Percentiles rank a stretch among this genome's conserved stretches.
These are phyloP conservation scores for Lagocephalus sceleratus DNA, from an alignment of 2,797 vertebrate genomes.

Conservation along the genomic window DNA sequence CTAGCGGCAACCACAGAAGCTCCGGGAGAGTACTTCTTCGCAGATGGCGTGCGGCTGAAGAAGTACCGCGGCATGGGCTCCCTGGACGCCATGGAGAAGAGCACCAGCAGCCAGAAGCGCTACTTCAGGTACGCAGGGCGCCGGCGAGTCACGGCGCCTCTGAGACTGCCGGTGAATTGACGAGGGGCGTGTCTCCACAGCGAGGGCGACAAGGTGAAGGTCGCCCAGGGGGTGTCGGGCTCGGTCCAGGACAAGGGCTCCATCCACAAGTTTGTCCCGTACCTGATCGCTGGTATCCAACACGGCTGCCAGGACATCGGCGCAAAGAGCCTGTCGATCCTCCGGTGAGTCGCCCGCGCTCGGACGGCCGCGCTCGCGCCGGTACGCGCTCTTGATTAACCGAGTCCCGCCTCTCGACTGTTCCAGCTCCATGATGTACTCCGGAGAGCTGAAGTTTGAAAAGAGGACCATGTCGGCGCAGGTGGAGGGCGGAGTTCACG, in stretches of 20 bases:
- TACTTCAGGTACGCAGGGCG: constrained; percentile 82
- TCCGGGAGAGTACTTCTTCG: constrained; percentile 94
- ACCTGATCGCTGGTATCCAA: constrained; percentile 91
- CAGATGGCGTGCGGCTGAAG: constrained; percentile 90
- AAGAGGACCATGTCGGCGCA: constrained; percentile 92
- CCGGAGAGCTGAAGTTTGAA: constrained; percentile 92
- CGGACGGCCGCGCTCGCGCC: background rate
- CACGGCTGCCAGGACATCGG: constrained; percentile 95
- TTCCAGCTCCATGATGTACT: constrained; percentile 92
- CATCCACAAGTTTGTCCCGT: constrained; percentile 92
- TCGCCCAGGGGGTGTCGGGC: constrained; percentile 89
- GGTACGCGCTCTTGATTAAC: background rate
- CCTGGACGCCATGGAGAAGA: constrained; percentile 92
- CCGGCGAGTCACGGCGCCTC: background rate
- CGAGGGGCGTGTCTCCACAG: constrained; percentile 61
- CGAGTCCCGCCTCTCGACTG: background rate
- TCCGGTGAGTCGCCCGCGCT: constrained; percentile 76
- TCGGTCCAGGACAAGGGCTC: constrained; percentile 93
- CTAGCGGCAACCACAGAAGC: constrained; percentile 91
- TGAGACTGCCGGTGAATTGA: background rate
- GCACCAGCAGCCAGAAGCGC: constrained; percentile 89
- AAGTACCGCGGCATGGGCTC: constrained; percentile 95
- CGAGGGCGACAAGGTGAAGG: constrained; percentile 90
- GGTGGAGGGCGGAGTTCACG: constrained; percentile 89
- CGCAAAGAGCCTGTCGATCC: constrained; percentile 86